A percentile compares a stretch with the other conserved stretches of the same genome.
Conservation (phyloP, 1,140 invertebrate species). For the Aphelinus certus region DNA sequence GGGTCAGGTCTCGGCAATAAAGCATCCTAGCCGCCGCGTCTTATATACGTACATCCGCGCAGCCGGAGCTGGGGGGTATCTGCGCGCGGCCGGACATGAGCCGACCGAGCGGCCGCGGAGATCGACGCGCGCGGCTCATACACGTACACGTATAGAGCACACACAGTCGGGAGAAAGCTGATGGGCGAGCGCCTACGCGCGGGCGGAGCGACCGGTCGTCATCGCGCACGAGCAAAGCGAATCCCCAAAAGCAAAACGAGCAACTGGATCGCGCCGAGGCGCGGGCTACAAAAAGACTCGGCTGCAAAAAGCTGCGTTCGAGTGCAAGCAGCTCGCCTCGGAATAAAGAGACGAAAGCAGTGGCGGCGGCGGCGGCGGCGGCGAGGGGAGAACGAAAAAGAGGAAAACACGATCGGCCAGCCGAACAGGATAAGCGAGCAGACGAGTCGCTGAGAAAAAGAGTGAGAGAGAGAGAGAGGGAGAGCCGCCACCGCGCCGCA, state of each 20-base stretch:
- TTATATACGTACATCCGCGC: no score
- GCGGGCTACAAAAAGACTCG: conserved; percentile 37
- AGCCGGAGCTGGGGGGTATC: no score
- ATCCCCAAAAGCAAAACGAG: conserved; percentile 61
- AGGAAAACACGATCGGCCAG: conserved; percentile 39
- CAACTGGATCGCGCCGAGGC: conserved; percentile 38
- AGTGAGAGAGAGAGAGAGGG: conserved; percentile 17
- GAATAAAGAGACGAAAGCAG: conserved; percentile 35
- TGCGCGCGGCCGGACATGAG: no score
- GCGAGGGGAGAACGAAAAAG: conserved; percentile 38
- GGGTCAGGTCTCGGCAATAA: conserved; percentile 65
- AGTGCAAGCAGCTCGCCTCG: conserved; percentile 29
- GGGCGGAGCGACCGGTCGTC: conserved; percentile 50
- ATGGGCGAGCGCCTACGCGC: conserved; percentile 58
- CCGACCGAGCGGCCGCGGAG: no score
- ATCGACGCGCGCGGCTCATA: background rate
- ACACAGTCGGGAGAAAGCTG: conserved; percentile 26
- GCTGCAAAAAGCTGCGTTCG: conserved; percentile 33
- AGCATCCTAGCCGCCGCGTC: conserved; percentile 48
- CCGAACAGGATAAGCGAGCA: conserved; percentile 44
- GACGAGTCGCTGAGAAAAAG: conserved; percentile 40
- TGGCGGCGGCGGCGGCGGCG: conserved; percentile 25
- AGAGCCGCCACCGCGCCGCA: conserved; percentile 47
- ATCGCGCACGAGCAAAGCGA: conserved; percentile 57
- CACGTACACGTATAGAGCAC: conserved; percentile 22